These are phyloP conservation scores for Caenorhabditis sp. DNA, from an alignment of 2,888 invertebrate genomes.

Conservation along the genomic window DNA sequence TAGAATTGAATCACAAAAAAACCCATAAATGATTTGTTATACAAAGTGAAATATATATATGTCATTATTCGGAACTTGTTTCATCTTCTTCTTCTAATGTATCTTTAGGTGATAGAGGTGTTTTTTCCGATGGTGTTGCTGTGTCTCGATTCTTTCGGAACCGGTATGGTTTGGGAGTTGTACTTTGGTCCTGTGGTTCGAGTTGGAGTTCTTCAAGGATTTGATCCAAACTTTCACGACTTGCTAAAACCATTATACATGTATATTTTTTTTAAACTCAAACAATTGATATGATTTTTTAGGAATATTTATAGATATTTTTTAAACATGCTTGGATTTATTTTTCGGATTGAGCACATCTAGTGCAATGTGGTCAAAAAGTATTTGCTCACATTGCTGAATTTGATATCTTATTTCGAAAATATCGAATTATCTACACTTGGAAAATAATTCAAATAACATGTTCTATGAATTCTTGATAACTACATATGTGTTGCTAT, in stretches of 20 bases:
- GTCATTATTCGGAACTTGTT: not conserved
- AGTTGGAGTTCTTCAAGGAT: conserved; percentile 38
- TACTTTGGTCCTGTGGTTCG: conserved; percentile 16
- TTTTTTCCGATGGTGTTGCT: conserved; percentile 12
- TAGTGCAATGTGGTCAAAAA: no score
- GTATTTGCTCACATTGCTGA: no score
- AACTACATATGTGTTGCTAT: no score
- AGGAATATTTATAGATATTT: no score
- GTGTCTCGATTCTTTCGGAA: conserved; percentile 6
- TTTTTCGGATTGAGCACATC: no score
- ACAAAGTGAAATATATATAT: not conserved
- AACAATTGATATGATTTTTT: no score
- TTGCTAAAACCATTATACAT: conserved; percentile 16
- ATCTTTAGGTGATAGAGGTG: conserved; percentile 16
- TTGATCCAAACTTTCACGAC: conserved; percentile 38
- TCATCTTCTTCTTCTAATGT: conserved; percentile 23
- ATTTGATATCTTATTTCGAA: no score
- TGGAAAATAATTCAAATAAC: no score
- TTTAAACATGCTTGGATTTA: no score
- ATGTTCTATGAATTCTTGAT: no score
- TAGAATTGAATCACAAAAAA: not conserved
- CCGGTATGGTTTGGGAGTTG: conserved; percentile 31
- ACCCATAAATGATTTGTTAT: not conserved
- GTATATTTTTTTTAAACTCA: no score
- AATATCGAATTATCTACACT: no score